Conservation (phyloP, 2,797 vertebrate species). For the Discoglossus pictus region DNA sequence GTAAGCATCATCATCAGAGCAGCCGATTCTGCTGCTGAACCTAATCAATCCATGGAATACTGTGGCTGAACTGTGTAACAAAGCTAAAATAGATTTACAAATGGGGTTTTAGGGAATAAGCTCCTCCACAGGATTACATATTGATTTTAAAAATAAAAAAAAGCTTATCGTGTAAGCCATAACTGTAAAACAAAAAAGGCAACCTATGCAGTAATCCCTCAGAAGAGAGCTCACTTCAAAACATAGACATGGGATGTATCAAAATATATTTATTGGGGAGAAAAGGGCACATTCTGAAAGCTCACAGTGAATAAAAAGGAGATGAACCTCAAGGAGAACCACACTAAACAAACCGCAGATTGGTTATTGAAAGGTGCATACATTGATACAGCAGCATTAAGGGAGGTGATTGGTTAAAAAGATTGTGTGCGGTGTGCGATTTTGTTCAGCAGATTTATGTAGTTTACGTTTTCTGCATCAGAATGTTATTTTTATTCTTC, state of each 20-base stretch:
- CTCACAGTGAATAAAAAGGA: conserved; percentile 66
- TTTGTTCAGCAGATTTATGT: conserved; percentile 35
- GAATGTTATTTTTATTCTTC: conserved; percentile 17
- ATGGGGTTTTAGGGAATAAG: conserved; percentile 98
- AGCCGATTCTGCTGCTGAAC: conserved; percentile 87
- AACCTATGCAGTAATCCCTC: conserved; percentile 98
- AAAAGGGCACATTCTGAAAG: conserved; percentile 72
- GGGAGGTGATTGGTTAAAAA: conserved; percentile 17
- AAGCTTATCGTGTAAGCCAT: conserved; percentile 99
- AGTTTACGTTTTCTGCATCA: conserved; percentile 35
- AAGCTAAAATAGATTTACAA: conserved; percentile 99
- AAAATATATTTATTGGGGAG: conserved; percentile 85
- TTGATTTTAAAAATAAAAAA: conserved; percentile 99
- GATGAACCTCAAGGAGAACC: conserved; percentile 57
- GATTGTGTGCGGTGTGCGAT: neutral
- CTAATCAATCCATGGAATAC: conserved; percentile 97
- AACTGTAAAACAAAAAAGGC: conserved; percentile 70
- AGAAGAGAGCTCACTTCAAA: conserved; percentile 93
- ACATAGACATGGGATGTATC: conserved; percentile 80
- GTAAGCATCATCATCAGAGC: conserved; percentile 95
- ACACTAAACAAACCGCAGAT: conserved; percentile 62
- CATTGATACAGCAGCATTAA: conserved; percentile 9
- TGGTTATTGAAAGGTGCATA: neutral
- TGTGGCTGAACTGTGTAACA: conserved; percentile 91
- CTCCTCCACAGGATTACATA: conserved; percentile 99